A percentile compares a stretch with the other conserved stretches of the same genome.
These are phyloP conservation scores for Hemicrepidius hirtus DNA, from an alignment of 2,888 invertebrate genomes.

Conservation along the genomic window DNA sequence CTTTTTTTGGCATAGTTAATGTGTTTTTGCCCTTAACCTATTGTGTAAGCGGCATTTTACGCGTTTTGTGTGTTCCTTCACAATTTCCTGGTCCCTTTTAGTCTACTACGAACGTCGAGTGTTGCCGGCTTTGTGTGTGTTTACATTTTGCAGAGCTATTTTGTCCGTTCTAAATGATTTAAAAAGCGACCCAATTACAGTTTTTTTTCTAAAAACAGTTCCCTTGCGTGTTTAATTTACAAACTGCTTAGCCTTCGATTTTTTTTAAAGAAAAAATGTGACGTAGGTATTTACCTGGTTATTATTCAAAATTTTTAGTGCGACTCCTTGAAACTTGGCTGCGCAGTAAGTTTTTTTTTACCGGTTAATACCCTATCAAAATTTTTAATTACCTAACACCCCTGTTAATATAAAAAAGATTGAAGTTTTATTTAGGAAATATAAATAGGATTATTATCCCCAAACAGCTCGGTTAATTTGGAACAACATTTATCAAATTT, in stretches of 20 bases:
- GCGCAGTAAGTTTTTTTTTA: slow-evolving; percentile 42
- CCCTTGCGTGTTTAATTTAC: not conserved
- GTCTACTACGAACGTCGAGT: not conserved
- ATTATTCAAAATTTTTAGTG: slow-evolving; percentile 31
- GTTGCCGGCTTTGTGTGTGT: slow-evolving; percentile 35
- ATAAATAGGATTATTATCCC: not conserved
- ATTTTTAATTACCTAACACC: slow-evolving; percentile 1
- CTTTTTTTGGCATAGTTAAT: slow-evolving; percentile 9
- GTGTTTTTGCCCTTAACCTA: not conserved
- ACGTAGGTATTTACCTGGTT: slow-evolving; percentile 32
- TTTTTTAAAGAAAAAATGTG: slow-evolving; percentile 30
- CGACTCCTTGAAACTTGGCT: slow-evolving; percentile 20
- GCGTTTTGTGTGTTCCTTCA: not conserved
- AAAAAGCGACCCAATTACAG: not conserved
- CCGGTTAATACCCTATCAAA: slow-evolving; percentile 3
- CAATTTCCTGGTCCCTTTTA: slow-evolving; percentile 23
- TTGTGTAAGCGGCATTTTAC: slow-evolving; percentile 1
- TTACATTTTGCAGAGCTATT: slow-evolving; percentile 22
- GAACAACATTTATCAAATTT: not conserved
- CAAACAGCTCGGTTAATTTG: no score
- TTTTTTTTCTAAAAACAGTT: not conserved
- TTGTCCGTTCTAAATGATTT: not conserved
- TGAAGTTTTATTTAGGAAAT: slow-evolving; percentile 10
- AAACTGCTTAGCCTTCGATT: not conserved
- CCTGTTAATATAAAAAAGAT: no score